Base-by-base conservation (phyloP, 35 echinoderm and acorn worm genomes). In the Lytechinus pictus region DNA sequence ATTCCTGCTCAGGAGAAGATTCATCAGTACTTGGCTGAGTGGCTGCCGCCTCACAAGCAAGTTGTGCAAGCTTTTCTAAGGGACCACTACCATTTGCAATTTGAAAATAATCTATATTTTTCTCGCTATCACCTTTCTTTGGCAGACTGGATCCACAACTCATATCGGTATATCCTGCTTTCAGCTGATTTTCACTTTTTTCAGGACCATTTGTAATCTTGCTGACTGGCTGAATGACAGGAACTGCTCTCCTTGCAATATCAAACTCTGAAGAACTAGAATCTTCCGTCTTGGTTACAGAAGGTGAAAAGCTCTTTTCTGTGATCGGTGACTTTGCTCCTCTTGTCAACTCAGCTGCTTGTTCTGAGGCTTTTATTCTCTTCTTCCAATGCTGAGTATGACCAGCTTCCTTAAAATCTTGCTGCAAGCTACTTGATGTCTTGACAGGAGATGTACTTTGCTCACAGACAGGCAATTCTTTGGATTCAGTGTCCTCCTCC, bases 331-430 rank as follows among this genome's bases (percentile, higher is more conserved):
- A 90, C 88, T 13, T 44, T 51, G 27, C 27, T 54, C 52, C 88
- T 21, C 16, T 28, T 10, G 88, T 19, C 11, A 90, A 52, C 88
- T 52, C 28, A 44, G 88, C 88, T 90, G 52, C 29, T 3, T 93
- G 92, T 54, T 93, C 92, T 57, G 92, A 93, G 2, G 92, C 92
- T 54, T 54, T 54, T 55, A 93, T 93, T 54, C 92, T 54, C 53
- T 93, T 93, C 92, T 93, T 93, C 92, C 92, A 93, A 44, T 93
- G 92, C n/a, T 33, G 54, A 93, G 54, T 27, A 24, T 93, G 92
- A 27, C 54, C n/a, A n/a, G 92, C 28, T 57, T 57, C 92, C 57
- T 57, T 93, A 10, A 12, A 9, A 44, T 90, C 88, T 90, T 90
- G 88, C 29, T 79, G 66, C 66, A 79, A 79, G n/a, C 66, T 79